phyloP scores from a whole-genome alignment of 2,888 invertebrate genomes.

The Acanthosoma haemorrhoidale region DNA sequence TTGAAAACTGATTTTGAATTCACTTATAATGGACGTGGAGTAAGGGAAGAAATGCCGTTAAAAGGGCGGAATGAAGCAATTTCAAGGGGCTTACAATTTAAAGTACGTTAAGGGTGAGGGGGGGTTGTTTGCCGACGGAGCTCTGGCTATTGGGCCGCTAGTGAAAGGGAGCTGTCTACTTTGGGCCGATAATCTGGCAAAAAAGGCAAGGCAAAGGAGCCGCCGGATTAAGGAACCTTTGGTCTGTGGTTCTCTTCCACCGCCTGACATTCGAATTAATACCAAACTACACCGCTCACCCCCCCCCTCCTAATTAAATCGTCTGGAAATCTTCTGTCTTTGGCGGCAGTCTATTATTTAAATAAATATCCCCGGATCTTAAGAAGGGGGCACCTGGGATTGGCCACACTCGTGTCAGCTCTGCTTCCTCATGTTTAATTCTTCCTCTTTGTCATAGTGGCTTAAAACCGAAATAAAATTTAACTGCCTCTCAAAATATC shows the following conservation, averaged over 20 bases:
- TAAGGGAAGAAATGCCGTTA: neutral
- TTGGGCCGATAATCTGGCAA: neutral
- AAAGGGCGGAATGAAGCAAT: slow-evolving; percentile 8
- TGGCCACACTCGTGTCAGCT: too few species aligned
- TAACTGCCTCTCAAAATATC: too few species aligned
- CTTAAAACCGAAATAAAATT: too few species aligned
- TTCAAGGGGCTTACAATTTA: neutral
- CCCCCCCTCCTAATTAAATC: neutral
- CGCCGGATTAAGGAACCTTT: neutral
- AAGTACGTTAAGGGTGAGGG: neutral
- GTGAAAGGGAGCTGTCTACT: neutral
- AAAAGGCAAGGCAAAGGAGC: neutral
- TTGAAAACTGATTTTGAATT: too few species aligned
- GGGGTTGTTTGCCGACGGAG: neutral
- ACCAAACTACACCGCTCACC: neutral
- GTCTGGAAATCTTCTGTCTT: neutral
- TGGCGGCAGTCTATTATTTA: too few species aligned
- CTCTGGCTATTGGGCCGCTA: neutral
- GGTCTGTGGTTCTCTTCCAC: too few species aligned
- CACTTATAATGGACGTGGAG: too few species aligned
- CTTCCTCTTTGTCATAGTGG: too few species aligned
- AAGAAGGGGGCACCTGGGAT: too few species aligned
- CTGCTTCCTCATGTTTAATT: too few species aligned
- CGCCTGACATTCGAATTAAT: neutral
- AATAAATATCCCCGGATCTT: too few species aligned